A percentile compares a stretch with the other conserved stretches of the same genome.
phyloP scores from a whole-genome alignment of 2,113 vertebrate genomes.

The Psittacula cyanocephala region DNA sequence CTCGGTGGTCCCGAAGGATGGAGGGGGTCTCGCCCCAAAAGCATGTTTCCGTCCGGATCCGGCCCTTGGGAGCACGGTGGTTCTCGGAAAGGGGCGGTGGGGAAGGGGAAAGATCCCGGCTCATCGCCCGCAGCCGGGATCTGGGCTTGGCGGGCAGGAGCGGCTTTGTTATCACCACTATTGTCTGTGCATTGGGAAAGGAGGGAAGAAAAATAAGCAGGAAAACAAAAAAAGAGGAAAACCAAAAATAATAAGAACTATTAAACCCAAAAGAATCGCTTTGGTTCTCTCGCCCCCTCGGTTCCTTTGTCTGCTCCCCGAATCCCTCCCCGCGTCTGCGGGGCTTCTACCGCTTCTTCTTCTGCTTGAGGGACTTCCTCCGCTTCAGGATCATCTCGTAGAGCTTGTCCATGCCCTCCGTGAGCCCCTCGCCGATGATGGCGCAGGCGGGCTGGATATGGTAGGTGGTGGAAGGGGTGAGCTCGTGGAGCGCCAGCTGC shows the following conservation, averaged over 20 bases:
- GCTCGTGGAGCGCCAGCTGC: constrained; percentile 92
- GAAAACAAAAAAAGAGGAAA: neutral
- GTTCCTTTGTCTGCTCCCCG: constrained; percentile 60
- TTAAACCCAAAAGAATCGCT: constrained; percentile 35
- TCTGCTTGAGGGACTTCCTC: constrained; percentile 92
- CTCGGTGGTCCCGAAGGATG: neutral
- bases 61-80: neutral
- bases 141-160: constrained; percentile 28
- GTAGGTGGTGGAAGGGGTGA: constrained; percentile 90
- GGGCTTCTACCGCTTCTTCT: constrained; percentile 89
- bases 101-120: neutral
- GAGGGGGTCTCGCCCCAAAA: neutral
- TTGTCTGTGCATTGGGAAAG: constrained; percentile 13
- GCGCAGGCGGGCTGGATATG: constrained; percentile 96
- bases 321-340: constrained; percentile 1
- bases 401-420: constrained; percentile 97
- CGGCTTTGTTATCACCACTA: constrained; percentile 46
- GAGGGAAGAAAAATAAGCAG: neutral
- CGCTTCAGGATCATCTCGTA: constrained; percentile 96
- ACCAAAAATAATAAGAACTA: neutral
- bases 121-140: neutral
- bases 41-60: neutral
- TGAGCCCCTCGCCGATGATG: constrained; percentile 95
- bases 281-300: constrained; percentile 53
- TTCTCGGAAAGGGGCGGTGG: neutral